phyloP scores from a whole-genome alignment of 1,140 invertebrate genomes.

The Goniozus legneri region DNA sequence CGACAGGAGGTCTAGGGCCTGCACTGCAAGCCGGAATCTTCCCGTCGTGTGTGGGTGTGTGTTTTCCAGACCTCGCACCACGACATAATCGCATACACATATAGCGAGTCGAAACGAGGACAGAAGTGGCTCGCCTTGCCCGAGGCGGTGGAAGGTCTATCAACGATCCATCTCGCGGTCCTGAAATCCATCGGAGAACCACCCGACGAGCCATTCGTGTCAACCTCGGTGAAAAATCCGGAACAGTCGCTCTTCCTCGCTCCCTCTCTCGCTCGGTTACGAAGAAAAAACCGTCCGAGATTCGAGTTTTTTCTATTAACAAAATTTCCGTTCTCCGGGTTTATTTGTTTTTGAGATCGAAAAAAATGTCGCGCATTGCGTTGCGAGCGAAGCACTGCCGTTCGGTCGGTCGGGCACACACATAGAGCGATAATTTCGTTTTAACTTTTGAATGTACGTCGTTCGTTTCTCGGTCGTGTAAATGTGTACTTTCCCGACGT shows the following conservation, averaged over 20 bases:
- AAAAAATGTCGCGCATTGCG: background rate
- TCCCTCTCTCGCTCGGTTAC: background rate
- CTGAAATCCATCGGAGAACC: background rate
- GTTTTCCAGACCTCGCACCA: background rate
- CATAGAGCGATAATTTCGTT: no score
- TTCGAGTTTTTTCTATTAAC: background rate
- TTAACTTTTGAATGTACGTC: no score
- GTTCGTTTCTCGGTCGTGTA: no score
- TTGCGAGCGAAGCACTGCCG: background rate
- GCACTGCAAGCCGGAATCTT: background rate
- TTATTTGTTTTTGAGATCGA: background rate
- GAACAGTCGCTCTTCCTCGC: background rate
- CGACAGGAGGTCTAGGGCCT: slow-evolving; percentile 15
- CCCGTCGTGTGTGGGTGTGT: no score
- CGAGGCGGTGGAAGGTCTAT: slow-evolving; percentile 10
- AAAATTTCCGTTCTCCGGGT: background rate
- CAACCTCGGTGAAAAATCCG: no score
- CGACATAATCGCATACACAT: background rate
- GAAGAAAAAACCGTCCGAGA: background rate
- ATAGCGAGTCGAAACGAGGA: slow-evolving; percentile 1
- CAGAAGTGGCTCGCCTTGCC: slow-evolving; percentile 14
- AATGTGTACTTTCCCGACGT: no score
- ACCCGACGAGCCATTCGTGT: no score
- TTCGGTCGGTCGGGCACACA: no score
- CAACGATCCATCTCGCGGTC: slow-evolving; percentile 1